phyloP scores from a whole-genome alignment of 2,888 invertebrate species.

The Chymomyza procnemis region DNA sequence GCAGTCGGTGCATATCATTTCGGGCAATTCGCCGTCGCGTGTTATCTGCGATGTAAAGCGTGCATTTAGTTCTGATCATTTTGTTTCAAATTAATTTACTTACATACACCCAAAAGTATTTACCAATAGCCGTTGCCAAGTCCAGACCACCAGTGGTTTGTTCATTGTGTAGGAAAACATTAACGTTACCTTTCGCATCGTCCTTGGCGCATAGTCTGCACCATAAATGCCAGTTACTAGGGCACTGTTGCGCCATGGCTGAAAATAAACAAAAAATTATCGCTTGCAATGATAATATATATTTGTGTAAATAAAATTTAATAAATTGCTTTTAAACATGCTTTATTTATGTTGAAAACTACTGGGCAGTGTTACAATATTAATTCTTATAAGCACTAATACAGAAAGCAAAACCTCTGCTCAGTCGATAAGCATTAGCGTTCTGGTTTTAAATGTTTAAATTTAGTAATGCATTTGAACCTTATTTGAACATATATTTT shows the following conservation, averaged over 20 bases:
- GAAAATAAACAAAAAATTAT: no score
- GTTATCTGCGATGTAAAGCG: slow-evolving; percentile 36
- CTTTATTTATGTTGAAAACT: no score
- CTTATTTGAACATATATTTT: no score
- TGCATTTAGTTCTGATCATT: not conserved
- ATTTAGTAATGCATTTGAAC: no score
- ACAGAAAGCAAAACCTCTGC: not conserved
- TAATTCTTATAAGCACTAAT: no score
- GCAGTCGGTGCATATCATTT: slow-evolving; percentile 53
- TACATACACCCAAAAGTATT: slow-evolving; percentile 59
- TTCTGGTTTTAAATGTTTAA: no score
- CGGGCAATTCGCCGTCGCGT: slow-evolving; percentile 44
- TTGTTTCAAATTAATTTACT: not conserved
- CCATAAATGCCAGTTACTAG: slow-evolving; percentile 43
- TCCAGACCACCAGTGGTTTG: slow-evolving; percentile 8
- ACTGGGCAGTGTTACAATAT: no score
- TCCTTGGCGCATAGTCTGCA: slow-evolving; percentile 53
- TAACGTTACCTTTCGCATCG: slow-evolving; percentile 36
- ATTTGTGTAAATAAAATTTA: no score
- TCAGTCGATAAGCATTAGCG: no score
- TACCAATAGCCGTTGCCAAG: slow-evolving; percentile 46
- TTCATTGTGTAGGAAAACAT: slow-evolving; percentile 38
- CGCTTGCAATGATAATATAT: no score
- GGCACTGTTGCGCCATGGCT: no score
- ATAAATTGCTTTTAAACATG: no score